Evolutionary conservation across 2,797 vertebrate species (phyloP).

Genomic region (Spinus pinus): DNA sequence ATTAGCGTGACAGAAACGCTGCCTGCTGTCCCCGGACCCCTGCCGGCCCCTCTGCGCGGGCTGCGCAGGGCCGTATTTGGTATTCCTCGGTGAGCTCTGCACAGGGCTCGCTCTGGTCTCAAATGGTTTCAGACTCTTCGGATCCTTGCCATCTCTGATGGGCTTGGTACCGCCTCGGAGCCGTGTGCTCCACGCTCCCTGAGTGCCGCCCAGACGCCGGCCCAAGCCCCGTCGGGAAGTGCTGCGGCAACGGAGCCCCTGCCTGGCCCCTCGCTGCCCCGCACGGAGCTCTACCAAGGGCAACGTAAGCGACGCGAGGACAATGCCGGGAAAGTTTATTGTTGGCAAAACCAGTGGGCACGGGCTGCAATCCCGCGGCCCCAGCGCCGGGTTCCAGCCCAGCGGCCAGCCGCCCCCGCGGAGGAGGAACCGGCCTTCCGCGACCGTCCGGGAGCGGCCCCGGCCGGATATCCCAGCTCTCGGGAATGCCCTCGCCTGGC

Average conservation of each 20-base stretch:
- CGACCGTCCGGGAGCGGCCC: too few relatives aligned
- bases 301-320: fast-evolving
- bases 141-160: fast-evolving
- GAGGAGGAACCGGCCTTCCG: background rate
- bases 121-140: background rate
- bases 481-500: background rate
- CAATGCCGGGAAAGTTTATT: background rate
- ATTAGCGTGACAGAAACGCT: background rate
- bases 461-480: background rate
- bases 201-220: fast-evolving
- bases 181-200: background rate
- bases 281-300: background rate
- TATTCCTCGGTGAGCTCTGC: background rate
- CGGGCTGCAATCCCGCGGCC: background rate
- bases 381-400: background rate
- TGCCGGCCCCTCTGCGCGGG: background rate
- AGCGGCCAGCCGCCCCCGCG: background rate
- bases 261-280: background rate
- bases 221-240: background rate
- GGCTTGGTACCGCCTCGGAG: fast-evolving
- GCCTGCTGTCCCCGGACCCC: background rate
- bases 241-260: background rate
- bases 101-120: background rate
- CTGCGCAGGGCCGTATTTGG: background rate
- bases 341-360: background rate